Evolutionary conservation across 2,113 vertebrate species (phyloP), one percentile per base, ranked within the genome.

Genomic region (Cephalopholis sonnerati): DNA sequence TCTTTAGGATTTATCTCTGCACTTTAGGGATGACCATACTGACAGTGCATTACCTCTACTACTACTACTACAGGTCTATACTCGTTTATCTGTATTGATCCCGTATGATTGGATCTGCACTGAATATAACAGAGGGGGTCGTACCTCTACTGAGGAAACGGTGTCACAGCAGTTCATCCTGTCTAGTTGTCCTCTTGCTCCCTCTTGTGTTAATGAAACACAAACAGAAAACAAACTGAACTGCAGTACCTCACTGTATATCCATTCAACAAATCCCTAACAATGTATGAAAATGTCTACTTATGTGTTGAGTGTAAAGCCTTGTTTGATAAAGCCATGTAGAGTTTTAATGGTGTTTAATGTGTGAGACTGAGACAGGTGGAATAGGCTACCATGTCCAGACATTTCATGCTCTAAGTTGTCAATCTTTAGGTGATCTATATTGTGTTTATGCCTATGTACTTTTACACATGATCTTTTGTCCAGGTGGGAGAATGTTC

Each of bases 201-300:
- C 90, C 90, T 82, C 91, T 89, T 76, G 87, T 90, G 89, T 48
- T 57, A 51, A 12, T 41, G 1, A 17, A 57, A 55, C 24, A 68
- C 1, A 36, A 20, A 36, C 58, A 61, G 32, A 41, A 54, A 25
- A 12, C 24, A 5, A 25, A 39, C 13, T 54, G 27, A 36, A 32
- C 8, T 25, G 24, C n/a, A 44, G 16, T 22, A 58, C 17, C 24
- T 46, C 9, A 32, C 17, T 20, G 5, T 27, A 10, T 24, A n/a
- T 39, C 20, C 18, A 57, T 58, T 17, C 12, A 71, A 41, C 25
- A 25, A 55, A n/a, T 22, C 4, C 25, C 22, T 11, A 27, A 41
- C 39, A 70, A 46, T 24, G 3, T 55, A 55, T 72, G 5, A 8
- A 41, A 57, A 72, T 46, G 24, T 72, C 10, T 58, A 25, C 51